phyloP scores from a whole-genome alignment of 2,797 vertebrate species.

The Coranthus polyacanthus region DNA sequence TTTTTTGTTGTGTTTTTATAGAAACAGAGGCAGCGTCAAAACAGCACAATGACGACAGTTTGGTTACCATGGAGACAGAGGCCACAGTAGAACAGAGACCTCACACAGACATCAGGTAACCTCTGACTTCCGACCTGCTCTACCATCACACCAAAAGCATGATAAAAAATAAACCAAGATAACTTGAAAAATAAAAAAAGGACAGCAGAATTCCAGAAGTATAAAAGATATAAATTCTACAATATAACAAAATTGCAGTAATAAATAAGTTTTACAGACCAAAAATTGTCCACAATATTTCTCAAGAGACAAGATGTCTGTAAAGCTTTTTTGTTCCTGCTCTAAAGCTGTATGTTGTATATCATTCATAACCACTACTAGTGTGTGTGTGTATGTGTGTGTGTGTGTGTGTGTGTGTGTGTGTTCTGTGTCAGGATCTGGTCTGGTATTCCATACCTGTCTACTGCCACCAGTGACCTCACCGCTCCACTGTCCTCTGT shows the following conservation, averaged over 20 bases:
- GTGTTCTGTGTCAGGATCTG: conserved; percentile 83
- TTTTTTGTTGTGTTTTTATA: conserved; percentile 26
- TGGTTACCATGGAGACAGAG: conserved; percentile 21
- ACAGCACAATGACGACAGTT: not conserved
- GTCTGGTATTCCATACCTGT: conserved; percentile 82
- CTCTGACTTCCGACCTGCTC: no score
- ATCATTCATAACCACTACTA: not conserved
- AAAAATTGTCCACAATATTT: no score
- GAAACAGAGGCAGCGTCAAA: conserved; percentile 9
- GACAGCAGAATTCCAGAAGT: no score
- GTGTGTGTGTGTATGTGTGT: conserved; percentile 36
- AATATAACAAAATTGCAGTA: no score
- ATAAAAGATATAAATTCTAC: no score
- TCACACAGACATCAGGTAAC: conserved; percentile 40
- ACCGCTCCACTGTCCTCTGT: not conserved
- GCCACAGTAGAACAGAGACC: conserved; percentile 4
- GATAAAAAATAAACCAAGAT: no score
- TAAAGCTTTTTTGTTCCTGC: no score
- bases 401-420: conserved; percentile 40
- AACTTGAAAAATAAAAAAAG: no score
- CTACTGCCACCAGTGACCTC: conserved; percentile 9
- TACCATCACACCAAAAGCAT: no score
- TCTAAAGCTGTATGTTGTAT: no score
- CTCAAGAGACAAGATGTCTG: no score
- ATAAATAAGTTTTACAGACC: no score